Evolutionary conservation across 2,113 vertebrate genomes (phyloP).

Genomic region (Pogonocichla stellata): DNA sequence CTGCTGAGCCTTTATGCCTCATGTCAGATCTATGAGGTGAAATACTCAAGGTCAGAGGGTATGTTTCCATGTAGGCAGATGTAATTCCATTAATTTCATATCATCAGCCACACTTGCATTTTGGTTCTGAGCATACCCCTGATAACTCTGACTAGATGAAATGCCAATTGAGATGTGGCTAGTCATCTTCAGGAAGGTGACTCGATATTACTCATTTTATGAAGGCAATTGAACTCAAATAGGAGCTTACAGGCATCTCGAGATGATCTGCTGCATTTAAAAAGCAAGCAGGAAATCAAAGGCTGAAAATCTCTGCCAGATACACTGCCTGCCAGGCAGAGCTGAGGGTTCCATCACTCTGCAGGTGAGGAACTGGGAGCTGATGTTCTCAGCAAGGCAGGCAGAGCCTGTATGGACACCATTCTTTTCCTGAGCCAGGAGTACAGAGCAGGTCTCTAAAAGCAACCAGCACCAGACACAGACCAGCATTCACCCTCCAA

Average conservation of each 20-base stretch:
- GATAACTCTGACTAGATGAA: not conserved
- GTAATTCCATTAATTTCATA: not conserved
- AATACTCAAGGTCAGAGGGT: not conserved
- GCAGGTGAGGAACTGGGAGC: not conserved
- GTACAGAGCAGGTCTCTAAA: not conserved
- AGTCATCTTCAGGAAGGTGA: not conserved
- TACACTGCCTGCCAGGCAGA: not conserved
- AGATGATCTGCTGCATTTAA: not conserved
- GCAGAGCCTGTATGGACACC: not conserved
- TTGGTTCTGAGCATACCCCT: not conserved
- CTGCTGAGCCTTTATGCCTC: not conserved
- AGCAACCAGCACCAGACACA: not conserved
- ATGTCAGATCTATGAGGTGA: not conserved
- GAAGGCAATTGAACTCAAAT: not conserved
- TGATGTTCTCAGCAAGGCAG: not conserved
- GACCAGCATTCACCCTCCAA: not conserved
- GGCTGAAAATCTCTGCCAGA: not conserved
- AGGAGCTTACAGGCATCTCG: not conserved
- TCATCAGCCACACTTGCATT: not conserved
- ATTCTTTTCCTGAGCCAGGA: not conserved
- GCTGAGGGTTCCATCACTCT: rapidly evolving
- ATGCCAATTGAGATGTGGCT: not conserved
- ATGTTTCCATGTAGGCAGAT: not conserved
- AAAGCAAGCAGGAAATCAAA: not conserved
- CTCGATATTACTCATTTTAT: not conserved